A percentile compares a stretch with the other conserved stretches of the same genome.
These are phyloP conservation scores for Aldrovandia affinis DNA, from an alignment of 2,797 vertebrate genomes.

Conservation along the genomic window DNA sequence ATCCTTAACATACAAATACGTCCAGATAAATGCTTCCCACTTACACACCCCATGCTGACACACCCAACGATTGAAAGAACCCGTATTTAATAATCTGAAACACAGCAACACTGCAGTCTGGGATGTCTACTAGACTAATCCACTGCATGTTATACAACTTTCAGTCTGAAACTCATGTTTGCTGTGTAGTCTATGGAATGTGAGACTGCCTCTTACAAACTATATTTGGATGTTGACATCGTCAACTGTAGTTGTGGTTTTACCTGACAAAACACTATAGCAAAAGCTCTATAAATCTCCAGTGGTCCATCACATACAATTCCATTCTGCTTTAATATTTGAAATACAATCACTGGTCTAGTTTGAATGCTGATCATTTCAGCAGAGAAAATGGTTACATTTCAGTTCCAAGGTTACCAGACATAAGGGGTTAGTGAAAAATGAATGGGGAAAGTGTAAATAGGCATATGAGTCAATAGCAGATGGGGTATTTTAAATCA, in stretches of 20 bases:
- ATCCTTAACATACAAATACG: not conserved
- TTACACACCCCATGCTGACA: not conserved
- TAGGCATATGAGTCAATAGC: not conserved
- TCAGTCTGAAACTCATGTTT: not conserved
- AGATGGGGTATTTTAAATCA: too few relatives aligned
- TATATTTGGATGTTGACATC: not conserved
- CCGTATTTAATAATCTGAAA: not conserved
- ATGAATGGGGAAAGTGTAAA: not conserved
- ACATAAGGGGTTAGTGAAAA: not conserved
- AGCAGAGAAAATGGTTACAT: not conserved
- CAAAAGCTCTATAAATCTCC: not conserved
- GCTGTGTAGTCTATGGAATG: not conserved
- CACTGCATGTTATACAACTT: not conserved
- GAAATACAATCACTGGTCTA: not conserved
- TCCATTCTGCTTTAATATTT: not conserved
- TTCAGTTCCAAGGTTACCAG: not conserved
- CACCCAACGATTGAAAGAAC: not conserved
- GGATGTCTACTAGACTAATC: not conserved
- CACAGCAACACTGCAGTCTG: not conserved
- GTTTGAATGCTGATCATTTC: not conserved
- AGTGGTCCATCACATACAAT: not conserved
- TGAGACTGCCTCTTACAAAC: not conserved
- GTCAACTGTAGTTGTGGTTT: too few relatives aligned
- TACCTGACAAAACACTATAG: too few relatives aligned
- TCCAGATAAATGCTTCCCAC: not conserved